phyloP scores from a whole-genome alignment of 2,113 vertebrate genomes.

The Protomyctophum bolini region DNA sequence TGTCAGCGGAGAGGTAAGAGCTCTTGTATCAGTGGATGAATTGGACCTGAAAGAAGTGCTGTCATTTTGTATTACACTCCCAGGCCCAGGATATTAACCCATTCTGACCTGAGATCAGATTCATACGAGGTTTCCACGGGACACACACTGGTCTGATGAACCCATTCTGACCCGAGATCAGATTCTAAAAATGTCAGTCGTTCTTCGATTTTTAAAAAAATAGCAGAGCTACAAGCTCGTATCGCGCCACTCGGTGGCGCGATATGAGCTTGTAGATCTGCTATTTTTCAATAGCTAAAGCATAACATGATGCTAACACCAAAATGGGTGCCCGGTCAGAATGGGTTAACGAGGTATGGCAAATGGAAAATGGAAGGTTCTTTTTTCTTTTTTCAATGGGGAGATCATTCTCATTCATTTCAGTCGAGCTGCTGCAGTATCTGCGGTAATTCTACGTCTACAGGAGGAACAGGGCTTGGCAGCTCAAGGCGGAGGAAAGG shows the following conservation, averaged over 20 bases:
- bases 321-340: no score
- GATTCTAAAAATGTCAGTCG: no score
- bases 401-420: conserved; percentile 30
- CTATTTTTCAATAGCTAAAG: no score
- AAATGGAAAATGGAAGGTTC: conserved; percentile 12
- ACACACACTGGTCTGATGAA: no score
- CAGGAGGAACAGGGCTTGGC: conserved; percentile 14
- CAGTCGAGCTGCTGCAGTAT: conserved; percentile 16
- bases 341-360: conserved; percentile 12
- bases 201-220: no score
- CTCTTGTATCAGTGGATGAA: conserved; percentile 38
- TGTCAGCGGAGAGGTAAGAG: conserved; percentile 41
- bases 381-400: conserved; percentile 28
- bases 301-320: no score
- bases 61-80: conserved; percentile 33
- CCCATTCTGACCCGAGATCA: no score
- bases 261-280: no score
- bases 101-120: no score
- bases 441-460: conserved; percentile 51
- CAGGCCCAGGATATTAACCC: conserved; percentile 17
- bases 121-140: no score
- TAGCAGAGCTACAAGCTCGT: no score
- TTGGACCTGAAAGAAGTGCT: conserved; percentile 25
- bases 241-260: no score
- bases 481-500: conserved; percentile 30